Evolutionary conservation across 2,113 vertebrate species (phyloP).

Genomic region (Hylia prasina): DNA sequence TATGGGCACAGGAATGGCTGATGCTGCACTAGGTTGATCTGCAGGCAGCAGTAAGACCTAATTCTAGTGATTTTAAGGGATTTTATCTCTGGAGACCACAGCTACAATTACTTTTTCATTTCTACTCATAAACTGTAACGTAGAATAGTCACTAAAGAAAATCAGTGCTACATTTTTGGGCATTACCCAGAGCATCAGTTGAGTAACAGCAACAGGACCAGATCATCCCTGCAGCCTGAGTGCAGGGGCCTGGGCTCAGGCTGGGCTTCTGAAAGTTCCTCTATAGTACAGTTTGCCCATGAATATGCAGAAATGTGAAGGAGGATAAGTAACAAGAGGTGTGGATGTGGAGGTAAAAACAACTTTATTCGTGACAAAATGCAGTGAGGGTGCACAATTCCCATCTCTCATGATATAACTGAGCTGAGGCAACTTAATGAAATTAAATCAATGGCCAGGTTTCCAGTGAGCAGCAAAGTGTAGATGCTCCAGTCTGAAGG

Average conservation of each 20-base stretch:
- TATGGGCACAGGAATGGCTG: not conserved
- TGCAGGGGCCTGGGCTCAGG: not conserved
- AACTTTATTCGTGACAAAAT: not conserved
- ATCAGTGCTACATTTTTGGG: not conserved
- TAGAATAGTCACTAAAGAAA: not conserved
- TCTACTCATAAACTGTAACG: not conserved
- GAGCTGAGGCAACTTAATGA: fast-evolving
- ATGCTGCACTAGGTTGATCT: slow-evolving; percentile 3
- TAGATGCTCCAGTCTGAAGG: not conserved
- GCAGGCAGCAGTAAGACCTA: not conserved
- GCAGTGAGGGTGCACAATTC: not conserved
- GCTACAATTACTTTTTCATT: not conserved
- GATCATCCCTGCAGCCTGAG: not conserved
- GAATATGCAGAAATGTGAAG: not conserved
- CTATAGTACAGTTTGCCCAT: not conserved
- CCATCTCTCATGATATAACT: not conserved
- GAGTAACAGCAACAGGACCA: not conserved
- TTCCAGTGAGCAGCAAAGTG: not conserved
- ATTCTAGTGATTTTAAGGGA: slow-evolving; percentile 5
- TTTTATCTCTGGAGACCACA: not conserved
- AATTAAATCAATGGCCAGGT: not conserved
- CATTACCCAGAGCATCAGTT: not conserved
- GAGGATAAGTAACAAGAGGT: not conserved
- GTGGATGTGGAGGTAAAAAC: not conserved
- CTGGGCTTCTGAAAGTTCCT: not conserved